These are phyloP conservation scores for Liasis olivaceus DNA, from an alignment of 2,797 vertebrate genomes.

Conservation along the genomic window DNA sequence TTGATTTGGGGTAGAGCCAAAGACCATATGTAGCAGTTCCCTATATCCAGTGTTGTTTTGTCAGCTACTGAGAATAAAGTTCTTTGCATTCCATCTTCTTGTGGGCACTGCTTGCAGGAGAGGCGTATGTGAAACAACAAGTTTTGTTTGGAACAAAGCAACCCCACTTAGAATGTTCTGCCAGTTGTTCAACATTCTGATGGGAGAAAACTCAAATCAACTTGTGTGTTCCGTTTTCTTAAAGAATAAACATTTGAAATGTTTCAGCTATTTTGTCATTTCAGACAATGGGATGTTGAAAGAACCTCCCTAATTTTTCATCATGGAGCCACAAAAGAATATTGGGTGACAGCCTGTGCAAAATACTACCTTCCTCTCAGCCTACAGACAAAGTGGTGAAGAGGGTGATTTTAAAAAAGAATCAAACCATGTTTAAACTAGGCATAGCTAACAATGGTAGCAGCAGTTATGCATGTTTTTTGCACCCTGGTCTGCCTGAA, in stretches of 20 bases:
- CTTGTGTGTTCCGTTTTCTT: not conserved
- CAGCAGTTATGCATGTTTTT: not conserved
- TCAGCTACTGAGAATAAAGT: not conserved
- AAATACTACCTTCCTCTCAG: not conserved
- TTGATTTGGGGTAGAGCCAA: not conserved
- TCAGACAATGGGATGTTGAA: not conserved
- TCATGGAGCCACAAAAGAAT: not conserved
- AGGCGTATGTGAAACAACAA: not conserved
- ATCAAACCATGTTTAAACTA: not conserved
- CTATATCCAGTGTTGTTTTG: not conserved
- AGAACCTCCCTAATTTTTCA: not conserved
- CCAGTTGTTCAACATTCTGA: not conserved
- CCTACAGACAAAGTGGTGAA: not conserved
- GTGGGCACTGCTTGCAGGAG: not conserved
- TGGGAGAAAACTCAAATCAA: not conserved
- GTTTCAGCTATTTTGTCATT: not conserved
- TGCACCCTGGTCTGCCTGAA: not conserved
- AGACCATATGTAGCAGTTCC: not conserved
- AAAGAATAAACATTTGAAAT: not conserved
- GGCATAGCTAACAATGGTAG: not conserved
- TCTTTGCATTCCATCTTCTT: not conserved
- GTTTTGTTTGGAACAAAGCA: not conserved
- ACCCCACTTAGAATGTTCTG: not conserved
- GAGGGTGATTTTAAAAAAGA: not conserved
- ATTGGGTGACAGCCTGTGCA: not conserved